phyloP scores from a whole-genome alignment of 2,888 invertebrate species.

The Mesorhabditis sp. region DNA sequence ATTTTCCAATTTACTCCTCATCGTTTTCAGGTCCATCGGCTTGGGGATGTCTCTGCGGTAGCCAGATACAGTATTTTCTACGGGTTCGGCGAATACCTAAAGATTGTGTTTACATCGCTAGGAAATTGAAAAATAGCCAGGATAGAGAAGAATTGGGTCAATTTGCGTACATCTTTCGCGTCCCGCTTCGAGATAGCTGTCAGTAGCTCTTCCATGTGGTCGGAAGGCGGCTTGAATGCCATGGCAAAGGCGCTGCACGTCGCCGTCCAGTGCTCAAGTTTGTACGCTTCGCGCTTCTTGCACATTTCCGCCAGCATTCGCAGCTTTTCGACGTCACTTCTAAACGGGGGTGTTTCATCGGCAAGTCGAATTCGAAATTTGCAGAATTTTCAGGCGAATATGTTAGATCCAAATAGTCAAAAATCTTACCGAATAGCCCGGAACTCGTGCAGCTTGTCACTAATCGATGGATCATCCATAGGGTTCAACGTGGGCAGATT shows the following conservation, averaged over 20 bases:
- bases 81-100: conserved; percentile 43
- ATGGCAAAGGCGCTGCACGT: background rate
- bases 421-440: no score
- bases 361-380: no score
- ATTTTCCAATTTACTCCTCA: conserved; percentile 67
- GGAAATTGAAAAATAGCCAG: background rate
- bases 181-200: no score
- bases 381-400: no score
- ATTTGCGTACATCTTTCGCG: background rate
- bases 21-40: conserved; percentile 85
- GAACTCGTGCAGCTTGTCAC: no score
- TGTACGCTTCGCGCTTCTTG: conserved; percentile 88
- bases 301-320: conserved; percentile 87
- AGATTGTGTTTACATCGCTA: background rate
- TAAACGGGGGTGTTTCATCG: conserved; percentile 64
- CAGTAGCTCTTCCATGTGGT: background rate
- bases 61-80: conserved; percentile 71
- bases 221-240: background rate
- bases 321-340: conserved; percentile 89
- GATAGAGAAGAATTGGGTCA: background rate
- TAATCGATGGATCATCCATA: no score
- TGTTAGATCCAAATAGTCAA: no score
- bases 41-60: conserved; percentile 78
- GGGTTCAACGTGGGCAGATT: background rate
- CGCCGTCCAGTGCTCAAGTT: conserved; percentile 60